A percentile compares a stretch with the other conserved stretches of the same genome.
phyloP scores from a whole-genome alignment of 2,113 vertebrate species.

The Gambusia holbrooki region DNA sequence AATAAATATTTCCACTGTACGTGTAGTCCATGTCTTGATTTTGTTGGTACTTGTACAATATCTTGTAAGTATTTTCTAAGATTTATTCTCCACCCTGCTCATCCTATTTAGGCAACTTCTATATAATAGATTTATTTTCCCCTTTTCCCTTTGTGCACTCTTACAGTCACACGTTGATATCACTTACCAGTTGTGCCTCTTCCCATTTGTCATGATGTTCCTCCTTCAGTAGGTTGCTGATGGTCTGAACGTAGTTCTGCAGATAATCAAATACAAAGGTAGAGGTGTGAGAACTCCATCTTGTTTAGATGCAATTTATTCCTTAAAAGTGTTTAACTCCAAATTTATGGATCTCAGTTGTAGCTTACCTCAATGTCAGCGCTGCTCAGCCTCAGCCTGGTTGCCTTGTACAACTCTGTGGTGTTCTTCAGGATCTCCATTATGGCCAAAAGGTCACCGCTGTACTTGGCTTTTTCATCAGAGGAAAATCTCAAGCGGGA shows the following conservation, averaged over 20 bases:
- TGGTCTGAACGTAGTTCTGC: conserved; percentile 95
- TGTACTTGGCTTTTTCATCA: conserved; percentile 92
- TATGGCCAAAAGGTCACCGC: conserved; percentile 91
- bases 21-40: not conserved
- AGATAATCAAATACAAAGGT: conserved; percentile 39
- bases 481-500: conserved; percentile 91
- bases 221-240: conserved; percentile 94
- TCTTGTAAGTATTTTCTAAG: not conserved
- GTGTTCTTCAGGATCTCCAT: conserved; percentile 92
- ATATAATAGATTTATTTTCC: conserved; percentile 17
- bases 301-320: conserved; percentile 28
- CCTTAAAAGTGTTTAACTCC: not conserved
- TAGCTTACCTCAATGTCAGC: conserved; percentile 89
- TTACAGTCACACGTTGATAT: conserved; percentile 40
- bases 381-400: conserved; percentile 86
- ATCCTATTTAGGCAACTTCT: not conserved
- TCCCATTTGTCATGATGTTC: conserved; percentile 96
- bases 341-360: not conserved
- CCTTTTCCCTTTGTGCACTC: not conserved
- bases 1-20: not conserved
- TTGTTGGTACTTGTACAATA: not conserved
- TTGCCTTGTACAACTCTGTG: conserved; percentile 89
- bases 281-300: conserved; percentile 32
- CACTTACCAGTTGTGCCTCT: conserved; percentile 93
- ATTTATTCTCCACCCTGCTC: not conserved